phyloP scores from a whole-genome alignment of 2,113 vertebrate species.

The Climacteris rufus region DNA sequence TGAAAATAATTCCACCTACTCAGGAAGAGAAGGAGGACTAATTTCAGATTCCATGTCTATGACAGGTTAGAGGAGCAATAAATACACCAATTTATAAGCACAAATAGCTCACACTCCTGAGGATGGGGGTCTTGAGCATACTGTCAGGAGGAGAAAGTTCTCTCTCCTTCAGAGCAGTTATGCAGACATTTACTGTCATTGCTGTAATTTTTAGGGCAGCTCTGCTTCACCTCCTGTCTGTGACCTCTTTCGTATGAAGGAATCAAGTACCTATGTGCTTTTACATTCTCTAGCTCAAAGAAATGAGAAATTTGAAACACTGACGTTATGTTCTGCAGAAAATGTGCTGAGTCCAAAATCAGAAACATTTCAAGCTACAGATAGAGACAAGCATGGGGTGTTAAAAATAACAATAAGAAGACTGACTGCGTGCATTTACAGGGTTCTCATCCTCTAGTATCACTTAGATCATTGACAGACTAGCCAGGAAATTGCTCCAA shows the following conservation, averaged over 20 bases:
- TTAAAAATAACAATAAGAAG: background rate
- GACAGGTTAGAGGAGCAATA: background rate
- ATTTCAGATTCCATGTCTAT: background rate
- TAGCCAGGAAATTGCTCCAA: background rate
- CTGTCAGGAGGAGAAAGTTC: background rate
- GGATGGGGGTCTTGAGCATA: background rate
- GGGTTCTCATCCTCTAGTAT: background rate
- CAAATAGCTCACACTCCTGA: background rate
- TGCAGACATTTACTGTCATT: background rate
- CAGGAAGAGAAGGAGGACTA: background rate
- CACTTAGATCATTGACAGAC: background rate
- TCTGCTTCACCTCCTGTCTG: background rate
- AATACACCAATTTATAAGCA: background rate
- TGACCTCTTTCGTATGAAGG: background rate
- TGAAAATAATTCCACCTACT: constrained; percentile 38
- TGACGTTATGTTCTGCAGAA: background rate
- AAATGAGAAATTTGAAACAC: background rate
- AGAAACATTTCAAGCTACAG: background rate
- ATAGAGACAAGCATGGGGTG: background rate
- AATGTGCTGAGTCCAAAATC: background rate
- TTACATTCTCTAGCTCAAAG: background rate
- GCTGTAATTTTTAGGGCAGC: background rate
- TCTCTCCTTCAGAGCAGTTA: background rate
- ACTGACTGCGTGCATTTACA: background rate
- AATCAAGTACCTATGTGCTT: background rate